Evolutionary conservation across 2,797 vertebrate species (phyloP).

Genomic region (Etheostoma nigrum): DNA sequence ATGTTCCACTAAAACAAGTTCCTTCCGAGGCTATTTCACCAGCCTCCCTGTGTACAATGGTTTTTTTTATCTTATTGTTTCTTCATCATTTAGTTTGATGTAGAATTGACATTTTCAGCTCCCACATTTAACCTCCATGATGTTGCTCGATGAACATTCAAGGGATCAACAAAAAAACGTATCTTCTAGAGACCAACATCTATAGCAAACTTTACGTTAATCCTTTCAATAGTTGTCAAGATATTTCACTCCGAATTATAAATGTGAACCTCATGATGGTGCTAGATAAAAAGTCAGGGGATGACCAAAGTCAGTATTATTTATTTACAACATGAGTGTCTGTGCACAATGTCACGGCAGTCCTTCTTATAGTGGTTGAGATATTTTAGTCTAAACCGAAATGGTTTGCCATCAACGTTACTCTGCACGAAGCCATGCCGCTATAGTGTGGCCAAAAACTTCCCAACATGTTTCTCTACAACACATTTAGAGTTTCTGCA

Average conservation of each 20-base stretch:
- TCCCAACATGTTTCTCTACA: background rate
- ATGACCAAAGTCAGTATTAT: background rate
- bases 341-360: background rate
- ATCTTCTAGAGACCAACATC: background rate
- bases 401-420: background rate
- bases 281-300: background rate
- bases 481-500: conserved; percentile 1
- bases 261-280: background rate
- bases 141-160: too few species aligned
- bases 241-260: background rate
- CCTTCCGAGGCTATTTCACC: too few species aligned
- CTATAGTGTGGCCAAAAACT: background rate
- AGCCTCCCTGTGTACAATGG: too few species aligned
- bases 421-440: background rate
- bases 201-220: background rate
- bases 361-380: background rate
- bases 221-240: background rate
- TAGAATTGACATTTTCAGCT: background rate
- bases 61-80: too few species aligned
- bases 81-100: too few species aligned
- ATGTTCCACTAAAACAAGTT: too few species aligned
- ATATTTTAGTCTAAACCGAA: background rate
- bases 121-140: background rate
- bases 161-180: background rate
- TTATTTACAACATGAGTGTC: background rate